These are phyloP conservation scores for Zeuzera pyrina DNA, from an alignment of 2,888 invertebrate genomes.

Conservation along the genomic window DNA sequence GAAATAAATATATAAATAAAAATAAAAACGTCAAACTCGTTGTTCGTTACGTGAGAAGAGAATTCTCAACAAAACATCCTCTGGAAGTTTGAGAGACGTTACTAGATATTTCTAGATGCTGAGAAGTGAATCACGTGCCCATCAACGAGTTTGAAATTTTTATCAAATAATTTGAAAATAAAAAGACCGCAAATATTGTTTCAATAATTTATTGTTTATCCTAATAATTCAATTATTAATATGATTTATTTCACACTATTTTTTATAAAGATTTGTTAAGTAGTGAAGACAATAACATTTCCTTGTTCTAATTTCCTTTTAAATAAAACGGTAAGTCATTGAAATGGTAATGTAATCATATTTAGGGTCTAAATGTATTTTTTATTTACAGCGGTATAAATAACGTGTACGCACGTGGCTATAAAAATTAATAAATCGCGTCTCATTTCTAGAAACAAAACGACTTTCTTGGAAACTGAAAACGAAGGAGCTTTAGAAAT, in stretches of 20 bases:
- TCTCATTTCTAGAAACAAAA: no score
- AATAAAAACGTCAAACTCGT: no score
- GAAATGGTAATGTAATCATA: constrained; percentile 10
- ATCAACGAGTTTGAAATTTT: no score
- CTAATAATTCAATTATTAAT: constrained; percentile 66
- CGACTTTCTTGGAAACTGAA: no score
- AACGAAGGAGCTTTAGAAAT: no score
- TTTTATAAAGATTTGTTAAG: constrained; percentile 41
- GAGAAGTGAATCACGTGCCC: no score
- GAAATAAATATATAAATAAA: no score
- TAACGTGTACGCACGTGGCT: neutral
- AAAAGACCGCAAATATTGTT: constrained; percentile 9
- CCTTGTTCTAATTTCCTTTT: constrained; percentile 25
- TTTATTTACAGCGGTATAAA: neutral
- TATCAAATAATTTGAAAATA: neutral
- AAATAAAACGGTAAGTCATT: constrained; percentile 15
- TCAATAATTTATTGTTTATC: constrained; percentile 68
- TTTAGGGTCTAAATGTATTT: neutral
- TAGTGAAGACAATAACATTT: constrained; percentile 59
- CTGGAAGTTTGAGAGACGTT: no score
- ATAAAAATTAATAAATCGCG: no score
- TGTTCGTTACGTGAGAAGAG: no score
- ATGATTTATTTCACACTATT: constrained; percentile 52
- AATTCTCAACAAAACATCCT: no score
- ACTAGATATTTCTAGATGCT: no score